Percentiles rank a stretch among this genome's conserved stretches.
These are phyloP conservation scores for Narcine bancroftii DNA, from an alignment of 2,113 vertebrate species.

Conservation along the genomic window DNA sequence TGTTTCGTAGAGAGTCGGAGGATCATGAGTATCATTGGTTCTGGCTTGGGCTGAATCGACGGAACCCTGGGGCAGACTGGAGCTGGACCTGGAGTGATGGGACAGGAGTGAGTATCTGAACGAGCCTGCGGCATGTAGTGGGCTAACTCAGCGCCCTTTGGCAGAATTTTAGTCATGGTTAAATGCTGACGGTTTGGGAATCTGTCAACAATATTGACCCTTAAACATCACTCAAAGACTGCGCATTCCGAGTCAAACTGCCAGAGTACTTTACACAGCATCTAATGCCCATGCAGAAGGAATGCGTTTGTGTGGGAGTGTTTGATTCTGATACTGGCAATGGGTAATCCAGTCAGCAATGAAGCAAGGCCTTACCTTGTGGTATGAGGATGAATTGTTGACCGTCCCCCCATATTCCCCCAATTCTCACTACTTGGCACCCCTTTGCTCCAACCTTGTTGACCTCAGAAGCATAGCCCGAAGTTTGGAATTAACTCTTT, in stretches of 20 bases:
- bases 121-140: not conserved
- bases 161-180: not conserved
- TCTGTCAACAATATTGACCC: not conserved
- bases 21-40: slow-evolving; percentile 90
- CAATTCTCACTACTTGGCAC: too few species aligned
- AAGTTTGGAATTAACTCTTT: not conserved
- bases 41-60: slow-evolving; percentile 88
- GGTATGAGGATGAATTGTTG: not conserved
- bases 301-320: not conserved
- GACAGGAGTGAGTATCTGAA: slow-evolving; percentile 65
- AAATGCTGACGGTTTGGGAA: not conserved
- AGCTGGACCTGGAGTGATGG: slow-evolving; percentile 94
- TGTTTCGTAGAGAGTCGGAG: slow-evolving; percentile 63
- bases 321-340: not conserved
- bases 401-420: not conserved
- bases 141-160: not conserved
- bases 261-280: not conserved
- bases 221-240: not conserved
- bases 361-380: not conserved
- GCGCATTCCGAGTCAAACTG: not conserved
- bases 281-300: not conserved
- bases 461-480: not conserved
- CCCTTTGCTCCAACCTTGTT: not conserved
- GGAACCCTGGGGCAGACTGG: slow-evolving; percentile 66
- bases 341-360: not conserved